Percentiles rank a stretch among this genome's conserved stretches.
phyloP scores from a whole-genome alignment of 2,888 invertebrate species.

The Gymnosoma rotundatum region DNA sequence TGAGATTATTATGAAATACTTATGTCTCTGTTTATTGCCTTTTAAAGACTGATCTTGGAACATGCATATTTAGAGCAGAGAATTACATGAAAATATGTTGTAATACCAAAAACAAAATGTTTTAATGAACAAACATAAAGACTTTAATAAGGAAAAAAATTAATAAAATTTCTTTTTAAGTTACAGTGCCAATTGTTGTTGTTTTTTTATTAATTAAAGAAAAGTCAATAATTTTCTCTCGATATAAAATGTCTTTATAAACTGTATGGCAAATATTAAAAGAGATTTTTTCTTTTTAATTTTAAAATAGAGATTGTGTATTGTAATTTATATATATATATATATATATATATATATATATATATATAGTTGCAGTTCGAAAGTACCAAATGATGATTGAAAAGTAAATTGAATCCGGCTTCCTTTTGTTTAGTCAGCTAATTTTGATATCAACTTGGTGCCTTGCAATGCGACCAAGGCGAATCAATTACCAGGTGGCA shows the following conservation, averaged over 20 bases:
- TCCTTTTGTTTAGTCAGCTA: too few relatives aligned
- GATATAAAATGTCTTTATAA: background rate
- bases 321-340: too few relatives aligned
- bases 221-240: conserved; percentile 3
- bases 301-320: background rate
- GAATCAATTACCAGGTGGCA: too few relatives aligned
- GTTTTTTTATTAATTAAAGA: conserved; percentile 38
- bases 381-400: too few relatives aligned
- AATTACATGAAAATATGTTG: conserved; percentile 18
- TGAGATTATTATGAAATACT: conserved; percentile 24
- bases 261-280: background rate
- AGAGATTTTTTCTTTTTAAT: background rate
- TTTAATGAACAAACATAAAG: background rate
- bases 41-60: conserved; percentile 23
- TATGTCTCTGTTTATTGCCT: background rate
- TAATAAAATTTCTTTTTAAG: conserved; percentile 53
- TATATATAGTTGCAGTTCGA: too few relatives aligned
- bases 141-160: background rate
- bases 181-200: conserved; percentile 57
- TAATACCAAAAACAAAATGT: conserved; percentile 30
- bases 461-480: too few relatives aligned
- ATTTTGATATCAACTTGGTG: too few relatives aligned
- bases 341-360: too few relatives aligned
- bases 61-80: background rate
- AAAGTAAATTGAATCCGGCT: too few relatives aligned